Base-by-base conservation (phyloP, 2,113 vertebrate genomes). In the Austrofundulus limnaeus region DNA sequence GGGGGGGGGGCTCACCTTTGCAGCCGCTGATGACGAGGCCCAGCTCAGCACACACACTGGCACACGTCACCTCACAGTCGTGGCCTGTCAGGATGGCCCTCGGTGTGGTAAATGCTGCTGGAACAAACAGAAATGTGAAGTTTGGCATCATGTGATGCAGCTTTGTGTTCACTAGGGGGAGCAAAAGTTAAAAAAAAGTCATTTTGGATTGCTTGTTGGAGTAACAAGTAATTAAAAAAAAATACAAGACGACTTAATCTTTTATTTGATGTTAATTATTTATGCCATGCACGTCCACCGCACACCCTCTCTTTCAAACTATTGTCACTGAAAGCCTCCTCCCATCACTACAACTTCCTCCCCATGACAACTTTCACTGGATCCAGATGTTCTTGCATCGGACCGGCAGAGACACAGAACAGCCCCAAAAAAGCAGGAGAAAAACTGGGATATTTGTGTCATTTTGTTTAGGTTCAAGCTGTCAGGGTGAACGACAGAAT, bases 1-100 rank as follows among this genome's bases (percentile, higher is more conserved):
- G 5, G 23, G 1, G 8, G 4, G 23, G 1, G 8, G 4, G 17
- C 57, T 90, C 88, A 99, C 97, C 97, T 94, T 93, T 96, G 59
- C 94, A 97, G 80, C 96, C 97, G 15, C 97, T 99, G 85, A 99
- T 93, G 73, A 98, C 95, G 19, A 99, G 84, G 48, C 97, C 97
- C 42, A 99, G 91, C 83, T 99, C 97, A 0, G 97, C 97, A 46
- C 97, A 98, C 75, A 99, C 92, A 2, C 93, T 92, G 12, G 94
- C 94, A 77, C 96, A 98, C 0, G 95, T 96, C 84, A 99, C 92
- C 85, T 98, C 97, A 46, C 90, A 95, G 92, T 99, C 96, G 0
- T 99, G 97, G 57, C 97, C 97, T 0, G 97, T 98, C 82, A 99
- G 68, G 65, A 98, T 90, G 80, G 96, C 95, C 68, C 96, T 91